phyloP scores from a whole-genome alignment of 1,140 invertebrate species.

The Nautilus pompilius region DNA sequence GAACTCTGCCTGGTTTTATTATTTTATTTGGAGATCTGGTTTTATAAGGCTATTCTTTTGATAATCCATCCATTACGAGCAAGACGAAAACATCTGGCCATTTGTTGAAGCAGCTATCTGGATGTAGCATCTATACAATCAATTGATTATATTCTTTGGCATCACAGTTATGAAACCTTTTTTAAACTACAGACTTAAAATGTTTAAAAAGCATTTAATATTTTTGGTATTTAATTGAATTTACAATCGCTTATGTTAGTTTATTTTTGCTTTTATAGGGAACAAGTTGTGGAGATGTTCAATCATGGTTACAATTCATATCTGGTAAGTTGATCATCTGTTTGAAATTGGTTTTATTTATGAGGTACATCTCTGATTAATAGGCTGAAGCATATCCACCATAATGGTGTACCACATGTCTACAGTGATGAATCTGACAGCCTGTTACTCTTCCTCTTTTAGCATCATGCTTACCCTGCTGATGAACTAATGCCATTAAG shows the following conservation, averaged over 20 bases:
- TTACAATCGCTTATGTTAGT: neutral
- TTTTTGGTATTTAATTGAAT: too few species aligned
- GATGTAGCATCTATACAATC: too few species aligned
- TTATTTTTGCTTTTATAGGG: slow-evolving; percentile 60
- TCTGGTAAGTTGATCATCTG: slow-evolving; percentile 67
- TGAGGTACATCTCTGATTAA: neutral
- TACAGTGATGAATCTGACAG: neutral
- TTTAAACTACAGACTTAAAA: too few species aligned
- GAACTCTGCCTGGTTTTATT: too few species aligned
- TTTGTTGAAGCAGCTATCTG: too few species aligned
- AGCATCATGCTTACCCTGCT: slow-evolving; percentile 86
- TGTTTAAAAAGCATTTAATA: too few species aligned
- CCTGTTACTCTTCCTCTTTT: slow-evolving; percentile 10
- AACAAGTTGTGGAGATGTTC: slow-evolving; percentile 90
- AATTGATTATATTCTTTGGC: too few species aligned
- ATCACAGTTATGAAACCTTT: too few species aligned
- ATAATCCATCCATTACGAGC: too few species aligned
- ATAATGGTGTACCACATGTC: neutral
- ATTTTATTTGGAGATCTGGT: too few species aligned
- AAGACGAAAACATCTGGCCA: too few species aligned
- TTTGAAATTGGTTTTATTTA: neutral
- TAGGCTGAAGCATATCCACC: neutral
- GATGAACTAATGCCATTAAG: slow-evolving; percentile 98
- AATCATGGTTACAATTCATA: slow-evolving; percentile 96
- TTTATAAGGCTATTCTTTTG: too few species aligned